Percentiles rank a stretch among this genome's conserved stretches.
Evolutionary conservation across 2,113 vertebrate genomes (phyloP).

Genomic region (Sebastes schlegelii): DNA sequence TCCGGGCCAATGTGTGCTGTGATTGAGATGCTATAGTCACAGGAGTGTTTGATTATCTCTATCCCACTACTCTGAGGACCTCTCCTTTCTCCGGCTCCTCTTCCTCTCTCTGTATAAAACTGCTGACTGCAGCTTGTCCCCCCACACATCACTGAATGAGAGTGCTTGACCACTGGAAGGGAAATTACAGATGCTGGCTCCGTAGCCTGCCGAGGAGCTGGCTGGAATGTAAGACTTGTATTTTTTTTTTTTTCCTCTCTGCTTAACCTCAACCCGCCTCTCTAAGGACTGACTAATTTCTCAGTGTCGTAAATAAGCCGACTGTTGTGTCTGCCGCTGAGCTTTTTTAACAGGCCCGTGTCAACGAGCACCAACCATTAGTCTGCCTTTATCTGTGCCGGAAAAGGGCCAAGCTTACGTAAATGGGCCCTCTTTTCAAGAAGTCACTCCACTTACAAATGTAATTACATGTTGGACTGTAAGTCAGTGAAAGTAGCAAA

Average conservation of each 20-base stretch:
- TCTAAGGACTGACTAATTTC: conserved; percentile 68
- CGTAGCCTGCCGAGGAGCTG: conserved; percentile 53
- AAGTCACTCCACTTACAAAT: conserved; percentile 41
- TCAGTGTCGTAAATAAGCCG: conserved; percentile 69
- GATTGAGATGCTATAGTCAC: conserved; percentile 60
- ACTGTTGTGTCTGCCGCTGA: conserved; percentile 63
- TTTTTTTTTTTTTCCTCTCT: conserved; percentile 40
- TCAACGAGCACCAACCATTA: conserved; percentile 68
- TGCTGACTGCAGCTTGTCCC: conserved; percentile 63
- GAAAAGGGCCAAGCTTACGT: conserved; percentile 37
- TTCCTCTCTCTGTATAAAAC: conserved; percentile 58
- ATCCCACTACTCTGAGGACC: conserved; percentile 33
- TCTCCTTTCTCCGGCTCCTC: conserved; percentile 53
- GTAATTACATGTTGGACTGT: conserved; percentile 43
- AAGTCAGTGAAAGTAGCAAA: conserved; percentile 28
- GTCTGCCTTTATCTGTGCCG: conserved; percentile 57
- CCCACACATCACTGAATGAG: conserved; percentile 57
- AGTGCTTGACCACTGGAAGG: conserved; percentile 75
- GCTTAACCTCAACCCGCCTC: conserved; percentile 67
- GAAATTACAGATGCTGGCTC: conserved; percentile 76
- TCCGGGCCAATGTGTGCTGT: conserved; percentile 11
- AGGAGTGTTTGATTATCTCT: conserved; percentile 52
- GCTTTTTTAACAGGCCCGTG: conserved; percentile 51
- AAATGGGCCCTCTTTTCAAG: conserved; percentile 17
- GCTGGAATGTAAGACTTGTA: conserved; percentile 63